Percentiles rank a stretch among this genome's conserved stretches.
Conservation (phyloP, 2,113 vertebrate species). For the Alosa alosa region DNA sequence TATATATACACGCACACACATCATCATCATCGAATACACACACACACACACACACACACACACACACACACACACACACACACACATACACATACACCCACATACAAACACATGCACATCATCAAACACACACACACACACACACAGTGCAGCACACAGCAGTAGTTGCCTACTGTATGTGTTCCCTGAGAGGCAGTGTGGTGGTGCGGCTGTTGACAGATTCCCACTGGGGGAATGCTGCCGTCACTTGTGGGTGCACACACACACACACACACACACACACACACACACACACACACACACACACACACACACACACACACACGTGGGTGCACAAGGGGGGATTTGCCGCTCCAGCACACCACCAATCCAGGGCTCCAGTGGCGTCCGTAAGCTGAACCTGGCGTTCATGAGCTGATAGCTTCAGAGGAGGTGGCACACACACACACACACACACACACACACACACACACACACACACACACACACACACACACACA, state of each 20-base stretch:
- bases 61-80: constrained; percentile 4
- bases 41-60: not conserved
- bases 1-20: not conserved
- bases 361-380: not conserved
- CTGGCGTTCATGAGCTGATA: not conserved
- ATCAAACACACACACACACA: not conserved
- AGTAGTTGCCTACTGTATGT: not conserved
- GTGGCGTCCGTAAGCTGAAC: not conserved
- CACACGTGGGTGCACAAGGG: not conserved
- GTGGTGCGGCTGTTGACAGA: not conserved
- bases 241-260: not conserved
- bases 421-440: not conserved
- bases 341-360: not conserved
- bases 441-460: not conserved
- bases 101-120: not conserved
- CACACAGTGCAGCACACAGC: not conserved
- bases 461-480: not conserved
- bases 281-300: too few species aligned
- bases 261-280: too few species aligned
- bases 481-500: not conserved
- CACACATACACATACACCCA: constrained; percentile 2
- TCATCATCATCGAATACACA: not conserved
- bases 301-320: too few species aligned
- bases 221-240: not conserved
- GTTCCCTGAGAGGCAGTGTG: not conserved